These are phyloP conservation scores for Lasioglossum albipes DNA, from an alignment of 1,140 invertebrate species.

Conservation along the genomic window DNA sequence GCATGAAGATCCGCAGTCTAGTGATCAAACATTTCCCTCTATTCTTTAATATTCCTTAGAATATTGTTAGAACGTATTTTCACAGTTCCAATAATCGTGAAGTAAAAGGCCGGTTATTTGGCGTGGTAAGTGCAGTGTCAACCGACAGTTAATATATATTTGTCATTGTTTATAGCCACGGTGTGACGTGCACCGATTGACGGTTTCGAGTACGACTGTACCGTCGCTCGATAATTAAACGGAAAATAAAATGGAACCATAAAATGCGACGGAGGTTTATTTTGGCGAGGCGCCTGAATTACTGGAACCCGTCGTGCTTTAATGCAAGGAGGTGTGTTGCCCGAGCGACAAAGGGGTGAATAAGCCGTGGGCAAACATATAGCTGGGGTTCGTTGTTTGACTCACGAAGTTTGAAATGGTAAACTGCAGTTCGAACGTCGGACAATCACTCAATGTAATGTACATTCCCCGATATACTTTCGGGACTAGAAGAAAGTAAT, in stretches of 20 bases:
- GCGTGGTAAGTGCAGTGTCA: no score
- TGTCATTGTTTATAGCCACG: no score
- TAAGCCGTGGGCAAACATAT: slow-evolving; percentile 37
- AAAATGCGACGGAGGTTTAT: slow-evolving; percentile 34
- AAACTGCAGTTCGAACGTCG: slow-evolving; percentile 6
- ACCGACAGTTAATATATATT: no score
- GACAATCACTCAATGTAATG: neutral
- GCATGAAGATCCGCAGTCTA: no score
- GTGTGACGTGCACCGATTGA: neutral
- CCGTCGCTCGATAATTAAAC: slow-evolving; percentile 38
- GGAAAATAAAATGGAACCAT: slow-evolving; percentile 32
- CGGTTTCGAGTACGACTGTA: slow-evolving; percentile 1
- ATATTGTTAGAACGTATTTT: no score
- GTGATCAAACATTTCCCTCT: no score
- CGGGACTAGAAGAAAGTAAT: no score
- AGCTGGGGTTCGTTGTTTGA: slow-evolving; percentile 21
- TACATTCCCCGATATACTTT: neutral
- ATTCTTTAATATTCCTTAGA: no score
- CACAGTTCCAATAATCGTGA: no score
- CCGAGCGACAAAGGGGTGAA: slow-evolving; percentile 42
- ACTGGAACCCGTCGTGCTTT: slow-evolving; percentile 49
- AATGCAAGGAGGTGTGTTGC: slow-evolving; percentile 36
- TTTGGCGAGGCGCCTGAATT: slow-evolving; percentile 50
- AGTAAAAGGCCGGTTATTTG: no score
- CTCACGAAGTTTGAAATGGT: slow-evolving; percentile 18